phyloP scores from a whole-genome alignment of 1,140 invertebrate species.

The Mizuhopecten yessoensis region DNA sequence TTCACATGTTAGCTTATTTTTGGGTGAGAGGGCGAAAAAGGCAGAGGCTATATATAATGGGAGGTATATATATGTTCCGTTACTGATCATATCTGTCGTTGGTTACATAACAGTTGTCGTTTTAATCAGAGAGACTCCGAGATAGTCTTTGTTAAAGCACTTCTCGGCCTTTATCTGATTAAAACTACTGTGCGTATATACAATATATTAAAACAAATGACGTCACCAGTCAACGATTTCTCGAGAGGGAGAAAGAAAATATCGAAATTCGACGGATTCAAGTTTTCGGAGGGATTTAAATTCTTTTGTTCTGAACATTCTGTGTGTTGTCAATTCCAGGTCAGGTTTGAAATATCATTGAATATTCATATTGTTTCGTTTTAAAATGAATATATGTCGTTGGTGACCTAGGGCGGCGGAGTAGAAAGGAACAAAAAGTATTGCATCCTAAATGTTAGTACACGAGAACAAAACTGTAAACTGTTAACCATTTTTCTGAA shows the following conservation, averaged over 20 bases:
- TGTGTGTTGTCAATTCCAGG: too few relatives aligned
- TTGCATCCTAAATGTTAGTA: too few relatives aligned
- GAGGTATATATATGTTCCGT: neutral
- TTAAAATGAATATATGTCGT: too few relatives aligned
- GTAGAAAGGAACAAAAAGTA: too few relatives aligned
- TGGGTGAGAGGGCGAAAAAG: neutral
- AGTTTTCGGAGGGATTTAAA: too few relatives aligned
- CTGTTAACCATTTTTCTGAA: too few relatives aligned
- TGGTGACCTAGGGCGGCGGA: too few relatives aligned
- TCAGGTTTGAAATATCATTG: too few relatives aligned
- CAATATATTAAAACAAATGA: neutral
- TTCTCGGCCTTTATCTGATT: neutral
- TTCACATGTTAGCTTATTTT: neutral
- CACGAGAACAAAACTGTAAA: too few relatives aligned
- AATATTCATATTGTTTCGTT: too few relatives aligned
- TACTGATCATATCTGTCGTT: neutral
- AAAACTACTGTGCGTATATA: neutral
- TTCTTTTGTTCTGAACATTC: too few relatives aligned
- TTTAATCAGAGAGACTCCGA: neutral
- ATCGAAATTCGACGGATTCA: too few relatives aligned
- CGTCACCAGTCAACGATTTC: slow-evolving; percentile 7
- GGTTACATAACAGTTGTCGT: slow-evolving; percentile 16
- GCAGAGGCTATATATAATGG: neutral
- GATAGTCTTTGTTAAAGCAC: slow-evolving; percentile 11
- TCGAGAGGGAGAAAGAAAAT: neutral